Conservation (phyloP, 2,113 vertebrate species). For the Theristicus caerulescens region DNA sequence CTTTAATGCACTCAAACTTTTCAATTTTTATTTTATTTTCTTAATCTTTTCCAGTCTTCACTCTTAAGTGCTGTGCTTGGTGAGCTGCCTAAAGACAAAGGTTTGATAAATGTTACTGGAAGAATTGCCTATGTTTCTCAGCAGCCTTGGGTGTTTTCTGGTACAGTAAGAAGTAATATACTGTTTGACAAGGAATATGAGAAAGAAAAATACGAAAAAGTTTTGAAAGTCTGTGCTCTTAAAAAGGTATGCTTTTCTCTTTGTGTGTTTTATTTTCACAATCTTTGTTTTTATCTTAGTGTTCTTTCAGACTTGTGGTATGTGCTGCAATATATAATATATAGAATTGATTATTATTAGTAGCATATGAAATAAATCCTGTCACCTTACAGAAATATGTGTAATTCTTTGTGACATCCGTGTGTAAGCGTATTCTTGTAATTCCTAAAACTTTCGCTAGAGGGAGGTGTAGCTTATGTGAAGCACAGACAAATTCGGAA, state of each 20-base stretch:
- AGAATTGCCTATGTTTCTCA: slow-evolving; percentile 90
- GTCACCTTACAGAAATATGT: neutral
- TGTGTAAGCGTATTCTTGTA: neutral
- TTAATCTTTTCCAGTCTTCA: slow-evolving; percentile 81
- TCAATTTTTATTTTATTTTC: neutral
- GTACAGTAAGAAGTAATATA: slow-evolving; percentile 94
- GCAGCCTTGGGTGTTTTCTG: slow-evolving; percentile 95
- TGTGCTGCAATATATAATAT: fast-evolving
- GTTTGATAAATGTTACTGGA: slow-evolving; percentile 82
- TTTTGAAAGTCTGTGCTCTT: slow-evolving; percentile 90
- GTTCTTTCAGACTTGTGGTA: neutral
- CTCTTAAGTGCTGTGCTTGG: slow-evolving; percentile 89
- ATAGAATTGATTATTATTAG: neutral
- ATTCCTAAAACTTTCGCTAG: neutral
- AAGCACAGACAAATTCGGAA: neutral
- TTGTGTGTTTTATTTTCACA: neutral
- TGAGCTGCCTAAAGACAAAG: slow-evolving; percentile 83
- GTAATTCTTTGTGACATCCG: neutral
- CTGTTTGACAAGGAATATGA: slow-evolving; percentile 92
- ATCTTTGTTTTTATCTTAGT: neutral
- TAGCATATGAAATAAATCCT: neutral
- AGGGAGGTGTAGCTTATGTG: neutral
- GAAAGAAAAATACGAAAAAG: slow-evolving; percentile 85
- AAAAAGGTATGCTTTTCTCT: slow-evolving; percentile 80
- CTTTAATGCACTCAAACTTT: neutral